phyloP scores from a whole-genome alignment of 2,113 vertebrate genomes.

The Egretta garzetta region DNA sequence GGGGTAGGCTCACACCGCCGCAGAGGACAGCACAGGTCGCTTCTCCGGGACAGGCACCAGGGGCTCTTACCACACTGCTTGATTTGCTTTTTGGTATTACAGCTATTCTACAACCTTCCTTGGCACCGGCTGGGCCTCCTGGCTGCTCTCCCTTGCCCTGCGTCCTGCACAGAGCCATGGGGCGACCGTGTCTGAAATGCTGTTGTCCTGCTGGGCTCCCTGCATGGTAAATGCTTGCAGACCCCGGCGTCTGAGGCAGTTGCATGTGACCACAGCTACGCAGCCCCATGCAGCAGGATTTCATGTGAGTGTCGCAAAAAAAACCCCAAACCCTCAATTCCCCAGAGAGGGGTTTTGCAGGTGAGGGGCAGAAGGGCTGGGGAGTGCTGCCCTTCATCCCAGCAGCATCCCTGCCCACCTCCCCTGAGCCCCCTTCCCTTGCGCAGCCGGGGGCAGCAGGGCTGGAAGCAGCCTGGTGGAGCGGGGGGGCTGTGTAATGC shows the following conservation, averaged over 20 bases:
- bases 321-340: rapidly evolving
- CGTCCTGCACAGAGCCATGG: neutral
- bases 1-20: neutral
- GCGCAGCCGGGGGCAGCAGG: rapidly evolving
- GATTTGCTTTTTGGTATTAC: rapidly evolving
- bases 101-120: neutral
- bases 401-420: neutral
- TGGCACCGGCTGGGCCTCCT: rapidly evolving
- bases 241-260: neutral
- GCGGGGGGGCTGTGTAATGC: neutral
- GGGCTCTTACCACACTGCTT: neutral
- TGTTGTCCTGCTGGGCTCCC: neutral
- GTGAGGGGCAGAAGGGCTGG: neutral
- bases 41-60: neutral
- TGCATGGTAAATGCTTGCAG: rapidly evolving
- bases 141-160: neutral
- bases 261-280: rapidly evolving
- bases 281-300: neutral
- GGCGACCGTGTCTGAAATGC: rapidly evolving
- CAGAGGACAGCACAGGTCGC: neutral
- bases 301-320: rapidly evolving
- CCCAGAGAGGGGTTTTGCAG: neutral
- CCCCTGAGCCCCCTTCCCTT: neutral
- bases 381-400: neutral
- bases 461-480: neutral